These are phyloP conservation scores for Ceratotherium simum DNA, from an alignment of 2,113 vertebrate species.

Conservation along the genomic window DNA sequence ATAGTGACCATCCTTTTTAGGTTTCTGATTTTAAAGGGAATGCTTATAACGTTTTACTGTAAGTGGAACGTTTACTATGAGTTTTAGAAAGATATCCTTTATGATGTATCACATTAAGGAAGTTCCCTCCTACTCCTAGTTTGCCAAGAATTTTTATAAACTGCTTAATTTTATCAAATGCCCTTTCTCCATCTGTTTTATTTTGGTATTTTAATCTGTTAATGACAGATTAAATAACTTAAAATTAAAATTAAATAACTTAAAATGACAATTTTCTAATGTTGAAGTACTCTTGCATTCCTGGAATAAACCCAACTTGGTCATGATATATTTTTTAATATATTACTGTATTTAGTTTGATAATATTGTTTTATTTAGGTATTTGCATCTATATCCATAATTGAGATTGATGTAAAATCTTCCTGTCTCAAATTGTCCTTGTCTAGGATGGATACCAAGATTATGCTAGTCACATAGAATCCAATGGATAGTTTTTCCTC, in stretches of 20 bases:
- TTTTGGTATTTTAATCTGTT: not conserved
- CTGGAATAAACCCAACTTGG: not conserved
- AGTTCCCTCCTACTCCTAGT: not conserved
- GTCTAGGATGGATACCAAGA: not conserved
- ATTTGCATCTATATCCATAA: not conserved
- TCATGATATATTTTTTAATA: not conserved
- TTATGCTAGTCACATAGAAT: not conserved
- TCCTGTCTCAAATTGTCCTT: not conserved
- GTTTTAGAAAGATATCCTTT: not conserved
- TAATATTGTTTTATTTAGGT: not conserved
- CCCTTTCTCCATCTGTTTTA: not conserved
- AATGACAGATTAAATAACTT: too few relatives aligned
- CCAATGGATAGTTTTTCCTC: not conserved
- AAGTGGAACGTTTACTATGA: not conserved
- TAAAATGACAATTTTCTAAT: not conserved
- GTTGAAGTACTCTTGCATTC: not conserved
- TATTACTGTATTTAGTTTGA: not conserved
- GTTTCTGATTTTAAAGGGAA: not conserved
- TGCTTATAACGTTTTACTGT: not conserved
- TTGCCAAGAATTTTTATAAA: slow-evolving; percentile 40
- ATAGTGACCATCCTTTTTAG: not conserved
- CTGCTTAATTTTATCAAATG: slow-evolving; percentile 32
- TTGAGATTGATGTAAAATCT: not conserved
- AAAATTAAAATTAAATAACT: not conserved
- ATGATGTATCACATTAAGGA: not conserved